phyloP scores from a whole-genome alignment of 2,113 vertebrate species.

The Aspidoscelis tigris region DNA sequence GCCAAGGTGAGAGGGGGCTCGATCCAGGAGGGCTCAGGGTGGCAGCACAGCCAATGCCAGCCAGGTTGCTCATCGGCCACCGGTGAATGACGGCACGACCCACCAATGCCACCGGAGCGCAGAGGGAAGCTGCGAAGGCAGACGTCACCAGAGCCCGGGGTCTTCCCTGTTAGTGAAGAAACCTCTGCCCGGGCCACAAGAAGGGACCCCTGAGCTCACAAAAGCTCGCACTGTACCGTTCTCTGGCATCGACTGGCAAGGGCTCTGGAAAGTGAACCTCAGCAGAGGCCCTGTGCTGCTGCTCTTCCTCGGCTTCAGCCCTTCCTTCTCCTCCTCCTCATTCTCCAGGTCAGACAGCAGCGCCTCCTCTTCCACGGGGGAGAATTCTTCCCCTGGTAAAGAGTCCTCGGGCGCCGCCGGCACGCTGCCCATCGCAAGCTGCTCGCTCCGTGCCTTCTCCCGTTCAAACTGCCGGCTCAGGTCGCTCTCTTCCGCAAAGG shows the following conservation, averaged over 20 bases:
- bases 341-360: constrained; percentile 66
- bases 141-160: no score
- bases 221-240: constrained; percentile 66
- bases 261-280: constrained; percentile 19
- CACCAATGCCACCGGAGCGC: no score
- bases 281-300: rapidly evolving
- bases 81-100: no score
- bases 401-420: constrained; percentile 67
- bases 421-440: constrained; percentile 78
- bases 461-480: constrained; percentile 86
- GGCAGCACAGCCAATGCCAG: no score
- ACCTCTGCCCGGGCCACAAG: no score
- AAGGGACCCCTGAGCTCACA: not conserved
- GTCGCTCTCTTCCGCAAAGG: constrained; percentile 85
- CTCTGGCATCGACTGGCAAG: constrained; percentile 50
- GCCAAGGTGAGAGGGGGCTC: no score
- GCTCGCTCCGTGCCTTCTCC: constrained; percentile 88
- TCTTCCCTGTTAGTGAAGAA: no score
- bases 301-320: constrained; percentile 1
- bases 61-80: no score
- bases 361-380: constrained; percentile 55
- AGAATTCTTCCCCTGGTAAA: constrained; percentile 29
- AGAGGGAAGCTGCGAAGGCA: no score
- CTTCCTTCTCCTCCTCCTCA: constrained; percentile 53
- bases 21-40: no score